Conservation (phyloP, 2,888 invertebrate species). For the Rhingia campestris region DNA sequence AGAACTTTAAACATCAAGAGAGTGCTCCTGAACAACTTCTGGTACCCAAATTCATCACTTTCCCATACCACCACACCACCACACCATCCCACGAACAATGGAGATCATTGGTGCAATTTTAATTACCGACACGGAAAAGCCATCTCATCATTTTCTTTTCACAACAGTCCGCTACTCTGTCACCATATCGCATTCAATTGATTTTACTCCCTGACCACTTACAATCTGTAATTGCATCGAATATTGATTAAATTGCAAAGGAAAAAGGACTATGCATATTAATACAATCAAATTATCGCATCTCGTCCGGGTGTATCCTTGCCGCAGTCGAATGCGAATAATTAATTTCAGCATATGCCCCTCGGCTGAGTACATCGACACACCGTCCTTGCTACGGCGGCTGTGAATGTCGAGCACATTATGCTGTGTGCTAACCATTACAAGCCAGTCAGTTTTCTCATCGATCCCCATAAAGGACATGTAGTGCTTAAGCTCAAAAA, state of each 20-base stretch:
- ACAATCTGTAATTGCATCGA: constrained; percentile 69
- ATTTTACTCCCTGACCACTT: constrained; percentile 44
- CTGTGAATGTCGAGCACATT: constrained; percentile 4
- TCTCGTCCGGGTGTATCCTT: constrained; percentile 52
- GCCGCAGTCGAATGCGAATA: neutral
- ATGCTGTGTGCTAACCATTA: constrained; percentile 12
- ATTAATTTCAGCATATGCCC: too few species aligned
- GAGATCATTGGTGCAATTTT: constrained; percentile 23
- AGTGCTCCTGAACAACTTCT: too few species aligned
- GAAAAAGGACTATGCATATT: constrained; percentile 59
- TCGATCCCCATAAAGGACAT: constrained; percentile 17
- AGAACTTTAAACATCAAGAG: too few species aligned
- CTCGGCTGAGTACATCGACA: neutral
- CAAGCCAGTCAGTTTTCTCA: constrained; percentile 1
- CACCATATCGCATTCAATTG: constrained; percentile 15
- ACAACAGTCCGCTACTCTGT: neutral
- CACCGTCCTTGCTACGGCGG: neutral
- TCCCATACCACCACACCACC: constrained; percentile 14
- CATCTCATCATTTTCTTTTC: constrained; percentile 68
- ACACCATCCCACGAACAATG: constrained; percentile 37
- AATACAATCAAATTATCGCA: constrained; percentile 69
- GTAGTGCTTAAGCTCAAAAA: constrained; percentile 4
- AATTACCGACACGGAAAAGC: constrained; percentile 64
- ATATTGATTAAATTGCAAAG: constrained; percentile 69
- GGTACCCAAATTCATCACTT: neutral